A percentile compares a stretch with the other conserved stretches of the same genome.
Conservation (phyloP, 2,797 vertebrate genomes). For the Pempheris klunzingeri region DNA sequence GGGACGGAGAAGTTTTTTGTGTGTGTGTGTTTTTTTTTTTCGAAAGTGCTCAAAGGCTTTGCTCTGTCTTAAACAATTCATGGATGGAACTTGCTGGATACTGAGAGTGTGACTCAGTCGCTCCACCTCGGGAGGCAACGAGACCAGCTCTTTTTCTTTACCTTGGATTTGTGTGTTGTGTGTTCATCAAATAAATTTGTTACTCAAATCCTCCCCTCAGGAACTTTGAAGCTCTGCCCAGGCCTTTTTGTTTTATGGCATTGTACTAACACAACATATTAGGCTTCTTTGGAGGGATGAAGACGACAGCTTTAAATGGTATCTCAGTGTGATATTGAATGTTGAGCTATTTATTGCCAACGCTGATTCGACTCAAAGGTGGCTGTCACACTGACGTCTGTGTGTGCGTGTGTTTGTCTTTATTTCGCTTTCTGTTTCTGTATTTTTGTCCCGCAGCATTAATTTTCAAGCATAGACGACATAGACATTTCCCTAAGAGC, state of each 20-base stretch:
- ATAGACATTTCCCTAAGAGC: constrained; percentile 58
- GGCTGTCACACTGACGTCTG: constrained; percentile 42
- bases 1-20: constrained; percentile 26
- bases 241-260: constrained; percentile 58
- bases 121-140: constrained; percentile 72
- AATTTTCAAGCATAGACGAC: constrained; percentile 54
- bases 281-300: constrained; percentile 46
- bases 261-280: constrained; percentile 37
- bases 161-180: constrained; percentile 67
- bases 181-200: constrained; percentile 53
- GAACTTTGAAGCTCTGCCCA: constrained; percentile 33
- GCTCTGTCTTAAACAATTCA: constrained; percentile 79
- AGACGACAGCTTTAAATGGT: constrained; percentile 51
- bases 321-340: constrained; percentile 41
- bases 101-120: constrained; percentile 73
- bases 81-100: constrained; percentile 77
- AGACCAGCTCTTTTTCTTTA: constrained; percentile 63
- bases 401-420: constrained; percentile 51
- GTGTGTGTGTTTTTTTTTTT: constrained; percentile 19
- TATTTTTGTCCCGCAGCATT: constrained; percentile 67
- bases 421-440: constrained; percentile 62
- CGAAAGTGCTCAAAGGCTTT: constrained; percentile 68
- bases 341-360: constrained; percentile 60
- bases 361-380: constrained; percentile 49
- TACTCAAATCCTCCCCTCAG: constrained; percentile 45